phyloP scores from a whole-genome alignment of 2,888 invertebrate species.

The Caenorhabditis doughertyi region DNA sequence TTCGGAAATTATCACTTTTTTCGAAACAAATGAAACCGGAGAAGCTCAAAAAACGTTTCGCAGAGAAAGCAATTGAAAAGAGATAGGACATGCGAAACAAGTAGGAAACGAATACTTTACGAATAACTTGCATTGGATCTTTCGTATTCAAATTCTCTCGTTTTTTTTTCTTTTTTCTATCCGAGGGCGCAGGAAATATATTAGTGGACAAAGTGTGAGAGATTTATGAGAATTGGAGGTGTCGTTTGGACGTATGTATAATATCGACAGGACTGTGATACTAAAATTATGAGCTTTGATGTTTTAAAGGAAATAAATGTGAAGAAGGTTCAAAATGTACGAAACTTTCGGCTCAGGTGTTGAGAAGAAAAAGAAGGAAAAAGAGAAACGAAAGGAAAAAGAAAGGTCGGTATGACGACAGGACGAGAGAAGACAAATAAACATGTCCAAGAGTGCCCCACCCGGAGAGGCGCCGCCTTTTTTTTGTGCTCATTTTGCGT shows the following conservation, averaged over 20 bases:
- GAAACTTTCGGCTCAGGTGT: slow-evolving; percentile 26
- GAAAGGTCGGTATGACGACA: slow-evolving; percentile 56
- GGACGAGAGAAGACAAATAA: slow-evolving; percentile 56
- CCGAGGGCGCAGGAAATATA: slow-evolving; percentile 10
- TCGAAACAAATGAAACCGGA: slow-evolving; percentile 26
- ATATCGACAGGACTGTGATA: no score
- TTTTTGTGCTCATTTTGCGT: slow-evolving; percentile 42
- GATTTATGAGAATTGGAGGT: slow-evolving; percentile 15
- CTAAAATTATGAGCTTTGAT: neutral
- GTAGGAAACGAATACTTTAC: slow-evolving; percentile 28
- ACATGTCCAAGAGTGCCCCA: slow-evolving; percentile 55
- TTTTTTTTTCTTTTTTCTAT: slow-evolving; percentile 13
- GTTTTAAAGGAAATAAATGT: neutral
- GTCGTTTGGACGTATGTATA: neutral
- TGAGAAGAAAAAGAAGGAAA: slow-evolving; percentile 26
- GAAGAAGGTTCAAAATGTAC: slow-evolving; percentile 48
- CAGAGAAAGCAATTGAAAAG: slow-evolving; percentile 12
- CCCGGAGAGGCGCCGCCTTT: slow-evolving; percentile 20
- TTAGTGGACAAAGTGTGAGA: slow-evolving; percentile 12
- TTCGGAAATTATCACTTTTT: neutral
- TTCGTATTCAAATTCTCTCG: slow-evolving; percentile 29
- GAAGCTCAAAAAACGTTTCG: slow-evolving; percentile 24
- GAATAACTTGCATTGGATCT: slow-evolving; percentile 32
- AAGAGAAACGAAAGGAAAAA: slow-evolving; percentile 23
- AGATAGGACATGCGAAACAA: neutral